A percentile compares a stretch with the other conserved stretches of the same genome.
phyloP scores from a whole-genome alignment of 2,888 invertebrate species.

The Trisateles emortualis region DNA sequence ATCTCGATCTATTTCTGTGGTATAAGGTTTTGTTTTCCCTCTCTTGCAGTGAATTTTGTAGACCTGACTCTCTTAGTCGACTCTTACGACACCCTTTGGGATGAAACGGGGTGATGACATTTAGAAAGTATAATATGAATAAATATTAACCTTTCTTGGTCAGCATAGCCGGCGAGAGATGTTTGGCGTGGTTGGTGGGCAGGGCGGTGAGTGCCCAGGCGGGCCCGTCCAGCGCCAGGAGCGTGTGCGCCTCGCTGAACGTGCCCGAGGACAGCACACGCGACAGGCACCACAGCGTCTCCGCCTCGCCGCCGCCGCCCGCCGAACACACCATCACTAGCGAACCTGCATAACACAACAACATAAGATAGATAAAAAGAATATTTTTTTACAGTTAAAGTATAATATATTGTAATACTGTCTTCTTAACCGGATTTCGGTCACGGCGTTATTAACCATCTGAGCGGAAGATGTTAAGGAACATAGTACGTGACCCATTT shows the following conservation, averaged over 20 bases:
- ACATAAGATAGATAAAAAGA: background rate
- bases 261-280: constrained; percentile 92
- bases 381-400: background rate
- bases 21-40: too few relatives aligned
- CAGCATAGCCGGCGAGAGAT: constrained; percentile 70
- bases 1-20: too few relatives aligned
- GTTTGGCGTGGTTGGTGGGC: constrained; percentile 62
- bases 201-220: constrained; percentile 92
- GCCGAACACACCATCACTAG: constrained; percentile 83
- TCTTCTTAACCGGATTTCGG: too few relatives aligned
- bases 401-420: too few relatives aligned
- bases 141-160: constrained; percentile 78
- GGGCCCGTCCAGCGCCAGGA: constrained; percentile 93
- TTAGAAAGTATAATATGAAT: background rate
- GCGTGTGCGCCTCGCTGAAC: constrained; percentile 91
- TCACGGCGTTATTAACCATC: too few relatives aligned
- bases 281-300: constrained; percentile 82
- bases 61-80: too few relatives aligned
- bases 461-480: too few relatives aligned
- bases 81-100: too few relatives aligned
- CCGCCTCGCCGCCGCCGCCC: constrained; percentile 78
- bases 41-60: too few relatives aligned
- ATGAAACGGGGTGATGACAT: too few relatives aligned
- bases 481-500: too few relatives aligned
- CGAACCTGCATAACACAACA: constrained; percentile 72